Evolutionary conservation across 2,113 vertebrate species (phyloP), one percentile per base, ranked within the genome.

Genomic region (human): DNA sequence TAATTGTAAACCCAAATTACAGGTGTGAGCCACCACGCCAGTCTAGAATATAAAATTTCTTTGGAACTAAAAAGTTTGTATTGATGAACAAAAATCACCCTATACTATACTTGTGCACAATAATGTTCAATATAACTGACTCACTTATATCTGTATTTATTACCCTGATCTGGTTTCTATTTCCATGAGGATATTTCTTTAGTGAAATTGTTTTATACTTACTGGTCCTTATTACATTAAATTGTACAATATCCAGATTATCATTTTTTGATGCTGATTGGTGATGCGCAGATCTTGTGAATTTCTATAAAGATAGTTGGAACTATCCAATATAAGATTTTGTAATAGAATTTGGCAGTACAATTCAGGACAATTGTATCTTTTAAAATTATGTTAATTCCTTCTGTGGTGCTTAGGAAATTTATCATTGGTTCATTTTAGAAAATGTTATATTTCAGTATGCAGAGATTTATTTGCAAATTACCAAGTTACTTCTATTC

Each of bases 391-490:
- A 11, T 84, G 61, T 32, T 14, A 64, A 59, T 93, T 91, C 25
- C 11, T 70, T 73, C 35, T 73, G 1, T 87, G 52, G n/a, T 90
- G 11, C 40, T 89, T 89, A 82, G 76, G 80, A 90, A 90, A 78
- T 43, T 73, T 86, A 75, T 48, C 22, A 64, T n/a, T 90, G 40
- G 6, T 87, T 96, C 38, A 94, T 83, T 76, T 93, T 70, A 70
- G 72, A 85, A 48, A 80, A n/a, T 82, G 8, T 76, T 93, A 82
- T 86, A 35, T 52, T 45, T 88, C 92, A 86, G 70, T 83, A 55
- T 96, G 50, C 40, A 92, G 48, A 97, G 50, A 73, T 95, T 72
- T 88, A 89, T 79, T 78, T 84, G 43, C 38, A 73, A 66, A 92
- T 86, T 83, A 66, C 20, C 50, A 88, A 32, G 25, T 80, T 83